Evolutionary conservation across 2,113 vertebrate species (phyloP), one percentile per base, ranked within the genome.

Genomic region (Coptodon bakossiorum): DNA sequence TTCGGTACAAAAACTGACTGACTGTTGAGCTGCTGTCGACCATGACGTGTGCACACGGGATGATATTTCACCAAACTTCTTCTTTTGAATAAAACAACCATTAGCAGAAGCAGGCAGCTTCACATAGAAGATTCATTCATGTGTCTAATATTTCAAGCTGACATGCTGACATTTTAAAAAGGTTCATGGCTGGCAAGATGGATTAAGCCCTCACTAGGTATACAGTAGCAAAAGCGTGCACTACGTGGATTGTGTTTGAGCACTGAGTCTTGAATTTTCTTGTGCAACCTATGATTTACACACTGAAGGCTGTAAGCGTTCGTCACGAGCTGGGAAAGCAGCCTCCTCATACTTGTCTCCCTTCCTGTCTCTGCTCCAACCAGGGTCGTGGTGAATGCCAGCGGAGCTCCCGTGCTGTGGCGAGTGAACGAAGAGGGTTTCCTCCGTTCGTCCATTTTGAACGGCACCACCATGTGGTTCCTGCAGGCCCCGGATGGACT

Each of bases 351-450:
- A 9, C 22, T 11, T 73, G 3, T 9, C 27, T 36, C 9, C 34
- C 11, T 16, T 73, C 11, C 6, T 79, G 14, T 59, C 48, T 80
- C 29, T 16, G 16, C 34, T 83, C 43, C 71, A 22, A 81, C 54
- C 92, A 99, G 98, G 91, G 96, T 99, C 83, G 91, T 97, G 84
- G 97, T 98, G 90, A 98, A 98, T n/a, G 95, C 96, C 84, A 96
- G 96, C 8, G 96, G 97, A n/a, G 97, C 97, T 22, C 96, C 98
- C 9, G 97, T 97, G 63, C 92, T 98, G 86, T 99, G 98, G 98
- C 97, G 97, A 22, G 97, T 99, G 29, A 97, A 96, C 3, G 96
- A 97, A 93, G 93, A 95, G 1, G 98, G 97, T 5, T 99, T 98
- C 91, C 97, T 97, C 11, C 97, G 96, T 52, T 99, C 98, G 76